Percentiles rank a stretch among this genome's conserved stretches.
Conservation (phyloP, 2,888 invertebrate genomes). For the Aromia moschata region DNA sequence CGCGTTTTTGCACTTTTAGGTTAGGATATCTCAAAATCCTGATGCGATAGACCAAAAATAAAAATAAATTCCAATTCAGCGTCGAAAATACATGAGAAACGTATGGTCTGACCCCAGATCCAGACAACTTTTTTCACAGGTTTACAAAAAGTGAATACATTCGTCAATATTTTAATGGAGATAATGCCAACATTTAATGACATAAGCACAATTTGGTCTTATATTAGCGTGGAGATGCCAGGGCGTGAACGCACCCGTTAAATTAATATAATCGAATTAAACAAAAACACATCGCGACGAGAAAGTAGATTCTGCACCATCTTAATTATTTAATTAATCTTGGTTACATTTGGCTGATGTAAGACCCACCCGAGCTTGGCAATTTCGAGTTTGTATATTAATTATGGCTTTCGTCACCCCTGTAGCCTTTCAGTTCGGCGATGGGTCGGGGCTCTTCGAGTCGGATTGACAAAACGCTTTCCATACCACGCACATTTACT, state of each 20-base stretch:
- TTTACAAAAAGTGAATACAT: no score
- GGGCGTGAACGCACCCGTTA: constrained; percentile 30
- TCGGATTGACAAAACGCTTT: background rate
- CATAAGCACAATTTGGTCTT: no score
- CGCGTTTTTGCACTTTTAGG: no score
- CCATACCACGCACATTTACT: constrained; percentile 3
- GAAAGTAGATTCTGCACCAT: constrained; percentile 37
- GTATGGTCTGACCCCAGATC: no score
- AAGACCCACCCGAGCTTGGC: constrained; percentile 42
- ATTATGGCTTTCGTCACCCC: constrained; percentile 39
- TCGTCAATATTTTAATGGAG: no score
- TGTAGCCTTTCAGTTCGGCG: constrained; percentile 1
- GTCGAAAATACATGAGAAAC: no score
- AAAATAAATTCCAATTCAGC: no score
- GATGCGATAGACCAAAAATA: no score
- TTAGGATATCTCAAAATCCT: no score
- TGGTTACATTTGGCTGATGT: constrained; percentile 45
- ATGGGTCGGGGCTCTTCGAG: background rate
- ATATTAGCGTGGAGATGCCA: no score
- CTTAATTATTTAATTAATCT: constrained; percentile 45
- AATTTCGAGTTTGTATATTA: constrained; percentile 46
- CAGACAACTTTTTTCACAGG: no score
- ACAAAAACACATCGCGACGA: constrained; percentile 26
- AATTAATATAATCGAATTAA: constrained; percentile 37
- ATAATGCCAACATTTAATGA: no score